phyloP scores from a whole-genome alignment of 2,797 vertebrate genomes.

The Uromys caudimaculatus region DNA sequence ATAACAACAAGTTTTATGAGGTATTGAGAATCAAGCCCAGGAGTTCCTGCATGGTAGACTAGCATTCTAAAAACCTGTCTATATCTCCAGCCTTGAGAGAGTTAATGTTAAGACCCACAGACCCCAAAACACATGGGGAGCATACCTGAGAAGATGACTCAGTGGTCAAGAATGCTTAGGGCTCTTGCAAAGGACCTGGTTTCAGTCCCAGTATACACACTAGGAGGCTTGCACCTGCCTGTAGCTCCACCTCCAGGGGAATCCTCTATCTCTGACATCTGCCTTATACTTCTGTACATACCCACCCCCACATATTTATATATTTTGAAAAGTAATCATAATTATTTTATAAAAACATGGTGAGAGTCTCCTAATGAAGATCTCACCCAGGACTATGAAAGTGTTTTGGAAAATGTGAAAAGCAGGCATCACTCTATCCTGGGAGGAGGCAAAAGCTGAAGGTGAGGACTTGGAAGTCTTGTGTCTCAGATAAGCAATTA shows the following conservation, averaged over 20 bases:
- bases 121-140: background rate
- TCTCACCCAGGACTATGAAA: background rate
- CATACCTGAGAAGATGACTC: background rate
- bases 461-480: background rate
- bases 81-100: background rate
- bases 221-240: too few species aligned
- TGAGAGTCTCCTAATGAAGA: background rate
- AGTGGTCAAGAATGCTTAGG: background rate
- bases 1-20: background rate
- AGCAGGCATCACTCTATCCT: background rate
- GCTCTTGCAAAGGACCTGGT: background rate
- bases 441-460: background rate
- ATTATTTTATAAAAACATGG: background rate
- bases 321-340: background rate
- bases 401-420: background rate
- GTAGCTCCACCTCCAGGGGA: background rate
- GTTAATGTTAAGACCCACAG: constrained; percentile 5
- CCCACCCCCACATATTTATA: background rate
- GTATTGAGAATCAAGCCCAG: background rate
- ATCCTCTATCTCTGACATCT: background rate
- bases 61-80: background rate
- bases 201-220: background rate
- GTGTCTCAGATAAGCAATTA: background rate
- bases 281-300: accelerated
- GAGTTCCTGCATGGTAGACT: background rate